These are phyloP conservation scores for Tetheella fluctuosa DNA, from an alignment of 2,888 invertebrate species.

Conservation along the genomic window DNA sequence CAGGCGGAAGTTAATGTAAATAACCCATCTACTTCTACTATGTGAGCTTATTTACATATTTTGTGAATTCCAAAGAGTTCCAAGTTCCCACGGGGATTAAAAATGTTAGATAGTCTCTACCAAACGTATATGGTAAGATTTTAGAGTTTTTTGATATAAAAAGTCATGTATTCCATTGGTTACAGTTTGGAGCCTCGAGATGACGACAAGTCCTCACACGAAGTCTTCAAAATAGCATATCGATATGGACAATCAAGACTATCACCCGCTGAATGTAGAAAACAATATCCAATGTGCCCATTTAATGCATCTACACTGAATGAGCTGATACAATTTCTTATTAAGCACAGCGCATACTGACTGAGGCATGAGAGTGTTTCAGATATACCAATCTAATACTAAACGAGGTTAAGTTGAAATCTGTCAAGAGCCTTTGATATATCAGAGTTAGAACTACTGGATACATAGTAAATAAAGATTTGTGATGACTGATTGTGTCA, in stretches of 20 bases:
- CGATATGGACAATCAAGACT: slow-evolving; percentile 41
- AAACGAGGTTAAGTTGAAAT: neutral
- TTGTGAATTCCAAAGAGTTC: neutral
- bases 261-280: slow-evolving; percentile 43
- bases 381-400: neutral
- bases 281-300: slow-evolving; percentile 55
- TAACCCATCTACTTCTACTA: neutral
- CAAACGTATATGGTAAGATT: neutral
- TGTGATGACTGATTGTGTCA: too few species aligned
- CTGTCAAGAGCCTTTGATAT: too few species aligned
- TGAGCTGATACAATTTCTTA: slow-evolving; percentile 55
- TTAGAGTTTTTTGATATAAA: slow-evolving; percentile 1
- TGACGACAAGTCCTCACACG: slow-evolving; percentile 52
- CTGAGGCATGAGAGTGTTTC: neutral
- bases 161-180: slow-evolving; percentile 22
- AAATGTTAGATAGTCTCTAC: neutral
- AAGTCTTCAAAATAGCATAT: slow-evolving; percentile 57
- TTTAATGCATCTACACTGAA: slow-evolving; percentile 55
- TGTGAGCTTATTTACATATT: neutral
- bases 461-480: too few species aligned
- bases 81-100: neutral
- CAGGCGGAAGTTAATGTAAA: neutral
- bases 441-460: too few species aligned
- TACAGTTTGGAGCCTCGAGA: slow-evolving; percentile 58
- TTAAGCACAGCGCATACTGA: slow-evolving; percentile 28